Evolutionary conservation across 2,113 vertebrate species (phyloP).

Genomic region (Thinocorus orbignyianus): DNA sequence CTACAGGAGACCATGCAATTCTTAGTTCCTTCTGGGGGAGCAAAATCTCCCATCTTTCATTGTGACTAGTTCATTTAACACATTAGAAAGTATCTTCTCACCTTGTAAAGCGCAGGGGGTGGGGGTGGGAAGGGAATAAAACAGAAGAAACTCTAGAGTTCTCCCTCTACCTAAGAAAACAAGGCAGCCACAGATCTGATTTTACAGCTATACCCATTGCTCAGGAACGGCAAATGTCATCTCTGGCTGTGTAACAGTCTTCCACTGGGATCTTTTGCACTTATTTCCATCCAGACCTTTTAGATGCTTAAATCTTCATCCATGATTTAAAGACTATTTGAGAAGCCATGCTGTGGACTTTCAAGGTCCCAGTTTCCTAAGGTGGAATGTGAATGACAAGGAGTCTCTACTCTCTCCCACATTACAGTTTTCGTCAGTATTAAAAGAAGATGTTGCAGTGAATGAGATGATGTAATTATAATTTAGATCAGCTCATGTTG

Average conservation of each 20-base stretch:
- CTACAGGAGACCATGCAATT: neutral
- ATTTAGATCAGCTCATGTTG: neutral
- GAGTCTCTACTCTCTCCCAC: neutral
- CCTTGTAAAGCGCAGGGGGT: neutral
- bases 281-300: neutral
- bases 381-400: neutral
- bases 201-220: neutral
- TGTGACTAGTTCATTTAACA: constrained; percentile 30
- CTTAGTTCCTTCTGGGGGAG: neutral
- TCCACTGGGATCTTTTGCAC: neutral
- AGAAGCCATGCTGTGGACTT: neutral
- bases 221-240: neutral
- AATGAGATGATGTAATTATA: neutral
- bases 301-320: neutral
- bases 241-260: neutral
- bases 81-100: neutral
- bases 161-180: neutral
- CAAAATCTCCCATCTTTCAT: constrained; percentile 6
- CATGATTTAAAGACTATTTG: neutral
- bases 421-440: neutral
- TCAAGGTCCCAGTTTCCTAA: neutral
- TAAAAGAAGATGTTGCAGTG: neutral
- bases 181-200: neutral
- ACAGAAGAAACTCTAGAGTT: neutral
- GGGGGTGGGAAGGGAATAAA: neutral